A percentile compares a stretch with the other conserved stretches of the same genome.
Conservation (phyloP, 2,888 invertebrate genomes). For the Erynnis tages region DNA sequence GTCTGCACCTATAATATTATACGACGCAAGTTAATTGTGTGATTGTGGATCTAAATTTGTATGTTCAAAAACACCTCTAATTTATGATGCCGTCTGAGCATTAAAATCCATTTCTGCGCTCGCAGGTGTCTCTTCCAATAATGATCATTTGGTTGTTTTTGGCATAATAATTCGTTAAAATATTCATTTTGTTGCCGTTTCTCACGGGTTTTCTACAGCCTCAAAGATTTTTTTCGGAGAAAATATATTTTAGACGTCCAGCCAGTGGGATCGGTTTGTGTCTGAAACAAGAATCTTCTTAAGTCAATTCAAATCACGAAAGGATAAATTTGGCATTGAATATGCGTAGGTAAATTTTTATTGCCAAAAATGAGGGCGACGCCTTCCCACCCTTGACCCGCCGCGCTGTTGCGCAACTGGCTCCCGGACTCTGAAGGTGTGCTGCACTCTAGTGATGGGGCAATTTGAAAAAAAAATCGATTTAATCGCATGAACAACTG, state of each 20-base stretch:
- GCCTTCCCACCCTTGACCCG: conserved; percentile 72
- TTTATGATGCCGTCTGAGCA: conserved; percentile 40
- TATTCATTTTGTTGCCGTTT: no score
- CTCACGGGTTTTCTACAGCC: conserved; percentile 14
- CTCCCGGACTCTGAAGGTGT: conserved; percentile 54
- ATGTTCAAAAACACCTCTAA: conserved; percentile 42
- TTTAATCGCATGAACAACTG: not conserved
- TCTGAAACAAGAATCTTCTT: not conserved
- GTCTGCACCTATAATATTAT: conserved; percentile 47
- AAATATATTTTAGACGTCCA: not conserved
- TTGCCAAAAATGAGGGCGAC: conserved; percentile 68
- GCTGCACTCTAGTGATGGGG: conserved; percentile 34
- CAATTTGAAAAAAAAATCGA: conserved; percentile 1
- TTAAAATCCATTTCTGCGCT: conserved; percentile 31
- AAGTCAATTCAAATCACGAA: conserved; percentile 40
- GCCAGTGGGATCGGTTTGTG: no score
- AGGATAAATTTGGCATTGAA: conserved; percentile 48
- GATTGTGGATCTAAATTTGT: conserved; percentile 38
- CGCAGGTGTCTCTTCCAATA: conserved; percentile 46
- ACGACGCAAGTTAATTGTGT: conserved; percentile 36
- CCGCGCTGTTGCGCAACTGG: conserved; percentile 58
- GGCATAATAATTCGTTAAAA: conserved; percentile 28
- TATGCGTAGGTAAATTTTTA: conserved; percentile 53
- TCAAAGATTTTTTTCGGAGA: not conserved
- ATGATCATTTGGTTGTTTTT: conserved; percentile 23